A percentile compares a stretch with the other conserved stretches of the same genome.
Conservation (phyloP, 2,888 invertebrate genomes). For the Drosophila barbarae region DNA sequence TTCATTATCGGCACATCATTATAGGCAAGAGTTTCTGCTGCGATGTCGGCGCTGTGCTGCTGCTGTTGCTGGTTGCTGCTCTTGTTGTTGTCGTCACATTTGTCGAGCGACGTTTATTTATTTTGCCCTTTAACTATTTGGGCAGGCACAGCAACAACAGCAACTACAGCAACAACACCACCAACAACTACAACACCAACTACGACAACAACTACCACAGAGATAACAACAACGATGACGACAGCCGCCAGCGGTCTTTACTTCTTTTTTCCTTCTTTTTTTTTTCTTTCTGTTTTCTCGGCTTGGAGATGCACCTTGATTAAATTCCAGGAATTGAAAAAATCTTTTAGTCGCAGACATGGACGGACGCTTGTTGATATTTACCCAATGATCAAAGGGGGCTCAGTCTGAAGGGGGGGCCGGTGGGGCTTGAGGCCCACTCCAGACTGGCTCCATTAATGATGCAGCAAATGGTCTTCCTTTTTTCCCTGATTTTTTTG, state of each 20-base stretch:
- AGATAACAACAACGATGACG: conserved; percentile 15
- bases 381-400: conserved; percentile 33
- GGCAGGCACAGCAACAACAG: conserved; percentile 36
- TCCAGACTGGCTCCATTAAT: conserved; percentile 43
- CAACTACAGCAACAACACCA: neutral
- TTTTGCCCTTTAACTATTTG: conserved; percentile 66
- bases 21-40: conserved; percentile 25
- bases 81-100: conserved; percentile 49
- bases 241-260: conserved; percentile 35
- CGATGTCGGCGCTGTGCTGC: conserved; percentile 33
- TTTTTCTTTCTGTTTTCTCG: conserved; percentile 16
- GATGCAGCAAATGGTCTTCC: conserved; percentile 46
- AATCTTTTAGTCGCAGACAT: conserved; percentile 38
- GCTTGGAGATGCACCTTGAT: conserved; percentile 62
- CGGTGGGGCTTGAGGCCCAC: neutral
- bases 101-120: conserved; percentile 59
- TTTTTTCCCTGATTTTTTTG: neutral
- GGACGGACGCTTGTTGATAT: conserved; percentile 42
- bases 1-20: conserved; percentile 64
- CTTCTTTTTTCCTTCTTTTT: neutral
- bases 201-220: neutral
- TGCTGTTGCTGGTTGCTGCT: conserved; percentile 14
- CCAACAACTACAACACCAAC: neutral
- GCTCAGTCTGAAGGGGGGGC: neutral
- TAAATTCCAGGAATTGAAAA: conserved; percentile 64